A percentile compares a stretch with the other conserved stretches of the same genome.
phyloP scores from a whole-genome alignment of 2,888 invertebrate genomes.

The Halictus ligatus region DNA sequence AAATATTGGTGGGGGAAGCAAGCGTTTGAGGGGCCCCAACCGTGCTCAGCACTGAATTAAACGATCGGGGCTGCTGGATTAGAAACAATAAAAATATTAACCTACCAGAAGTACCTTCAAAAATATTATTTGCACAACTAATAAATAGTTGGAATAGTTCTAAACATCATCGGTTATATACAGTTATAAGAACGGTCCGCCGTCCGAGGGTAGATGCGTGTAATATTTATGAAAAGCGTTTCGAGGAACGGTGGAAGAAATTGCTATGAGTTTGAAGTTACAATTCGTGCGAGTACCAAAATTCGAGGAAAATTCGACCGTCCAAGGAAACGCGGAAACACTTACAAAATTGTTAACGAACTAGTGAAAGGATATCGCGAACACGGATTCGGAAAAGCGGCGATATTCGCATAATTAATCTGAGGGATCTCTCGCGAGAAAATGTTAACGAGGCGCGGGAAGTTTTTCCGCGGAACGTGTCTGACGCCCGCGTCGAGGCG shows the following conservation, averaged over 20 bases:
- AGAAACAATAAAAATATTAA: too few species aligned
- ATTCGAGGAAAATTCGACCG: background rate
- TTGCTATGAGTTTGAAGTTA: background rate
- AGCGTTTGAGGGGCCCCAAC: too few species aligned
- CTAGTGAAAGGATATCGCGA: conserved; percentile 12
- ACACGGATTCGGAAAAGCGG: background rate
- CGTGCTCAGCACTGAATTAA: too few species aligned
- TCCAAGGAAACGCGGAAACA: background rate
- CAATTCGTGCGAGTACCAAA: background rate
- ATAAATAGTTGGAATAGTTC: too few species aligned
- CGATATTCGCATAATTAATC: conserved; percentile 45
- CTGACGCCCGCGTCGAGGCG: conserved; percentile 6
- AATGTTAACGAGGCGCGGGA: conserved; percentile 46
- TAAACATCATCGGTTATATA: too few species aligned
- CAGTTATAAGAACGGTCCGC: too few species aligned
- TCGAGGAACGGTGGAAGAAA: background rate
- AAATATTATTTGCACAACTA: too few species aligned
- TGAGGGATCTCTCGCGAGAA: background rate
- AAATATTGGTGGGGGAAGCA: too few species aligned
- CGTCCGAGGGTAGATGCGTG: too few species aligned
- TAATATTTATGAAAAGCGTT: too few species aligned
- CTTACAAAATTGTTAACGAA: background rate
- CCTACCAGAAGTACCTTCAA: too few species aligned
- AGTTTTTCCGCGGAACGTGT: conserved; percentile 17
- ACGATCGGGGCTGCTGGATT: too few species aligned